phyloP scores from a whole-genome alignment of 2,888 invertebrate species.

The Cephus runcator region DNA sequence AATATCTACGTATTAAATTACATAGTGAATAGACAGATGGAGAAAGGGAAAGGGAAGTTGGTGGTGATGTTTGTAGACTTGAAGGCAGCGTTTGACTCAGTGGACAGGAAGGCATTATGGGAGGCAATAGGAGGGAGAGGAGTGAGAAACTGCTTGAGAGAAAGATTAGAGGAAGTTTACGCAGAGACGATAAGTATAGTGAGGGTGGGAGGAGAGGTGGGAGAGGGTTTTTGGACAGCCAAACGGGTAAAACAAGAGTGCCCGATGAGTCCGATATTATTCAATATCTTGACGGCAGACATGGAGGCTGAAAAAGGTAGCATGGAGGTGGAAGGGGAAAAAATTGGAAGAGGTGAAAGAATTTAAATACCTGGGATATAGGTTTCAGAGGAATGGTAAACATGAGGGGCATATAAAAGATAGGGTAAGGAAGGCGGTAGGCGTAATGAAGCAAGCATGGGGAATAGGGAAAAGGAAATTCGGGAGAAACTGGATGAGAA shows the following conservation, averaged over 20 bases:
- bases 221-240: slow-evolving; percentile 14
- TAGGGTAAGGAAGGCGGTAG: slow-evolving; percentile 12
- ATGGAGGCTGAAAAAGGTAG: background rate
- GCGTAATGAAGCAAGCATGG: slow-evolving; percentile 19
- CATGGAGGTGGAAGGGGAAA: background rate
- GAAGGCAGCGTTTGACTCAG: slow-evolving; percentile 5
- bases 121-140: slow-evolving; percentile 13
- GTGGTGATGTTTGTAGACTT: slow-evolving; percentile 16
- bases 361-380: slow-evolving; percentile 19
- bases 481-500: slow-evolving; percentile 13
- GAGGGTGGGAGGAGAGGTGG: slow-evolving; percentile 7
- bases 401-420: slow-evolving; percentile 15
- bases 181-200: slow-evolving; percentile 16
- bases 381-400: slow-evolving; percentile 7
- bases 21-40: slow-evolving; percentile 9
- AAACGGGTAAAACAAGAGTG: slow-evolving; percentile 27
- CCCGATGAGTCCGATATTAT: slow-evolving; percentile 23
- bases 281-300: slow-evolving; percentile 16
- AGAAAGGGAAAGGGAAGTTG: slow-evolving; percentile 17
- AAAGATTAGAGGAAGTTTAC: slow-evolving; percentile 8
- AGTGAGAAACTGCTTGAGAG: slow-evolving; percentile 6
- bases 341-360: slow-evolving; percentile 10
- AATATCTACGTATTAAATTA: slow-evolving; percentile 23
- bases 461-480: slow-evolving; percentile 20
- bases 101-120: slow-evolving; percentile 20